Evolutionary conservation across 2,888 invertebrate genomes (phyloP).

Genomic region (Drosophila falleni): DNA sequence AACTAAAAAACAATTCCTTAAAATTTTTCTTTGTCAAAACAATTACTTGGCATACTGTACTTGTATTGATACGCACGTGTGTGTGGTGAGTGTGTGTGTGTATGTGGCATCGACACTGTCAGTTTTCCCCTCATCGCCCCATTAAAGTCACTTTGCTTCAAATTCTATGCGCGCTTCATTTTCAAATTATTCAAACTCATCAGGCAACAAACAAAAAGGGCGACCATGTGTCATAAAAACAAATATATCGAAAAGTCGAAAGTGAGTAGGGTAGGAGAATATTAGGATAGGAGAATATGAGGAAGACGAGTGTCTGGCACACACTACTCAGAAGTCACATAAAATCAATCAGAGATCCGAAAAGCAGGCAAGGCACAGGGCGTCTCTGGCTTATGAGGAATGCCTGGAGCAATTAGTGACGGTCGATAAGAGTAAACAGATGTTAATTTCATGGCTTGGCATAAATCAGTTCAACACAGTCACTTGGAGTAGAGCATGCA

Average conservation of each 20-base stretch:
- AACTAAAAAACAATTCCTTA: too few species aligned
- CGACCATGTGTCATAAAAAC: conserved; percentile 71
- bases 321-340: conserved; percentile 65
- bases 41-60: neutral
- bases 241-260: conserved; percentile 40
- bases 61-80: conserved; percentile 3
- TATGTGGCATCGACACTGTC: conserved; percentile 14
- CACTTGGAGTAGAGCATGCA: conserved; percentile 19
- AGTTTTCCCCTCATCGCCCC: conserved; percentile 14
- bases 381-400: conserved; percentile 34
- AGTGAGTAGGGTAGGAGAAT: neutral
- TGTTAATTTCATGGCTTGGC: conserved; percentile 61
- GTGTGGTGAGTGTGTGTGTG: neutral
- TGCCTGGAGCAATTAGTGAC: conserved; percentile 70
- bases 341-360: conserved; percentile 74
- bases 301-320: conserved; percentile 37
- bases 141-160: conserved; percentile 47
- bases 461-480: conserved; percentile 57
- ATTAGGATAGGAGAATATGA: neutral
- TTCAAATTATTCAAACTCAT: conserved; percentile 62
- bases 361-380: conserved; percentile 22
- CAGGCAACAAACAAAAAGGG: conserved; percentile 25
- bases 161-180: conserved; percentile 61
- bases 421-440: conserved; percentile 69
- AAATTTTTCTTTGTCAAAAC: neutral